These are phyloP conservation scores for Alitta virens DNA, from an alignment of 2,888 invertebrate species.

Conservation along the genomic window DNA sequence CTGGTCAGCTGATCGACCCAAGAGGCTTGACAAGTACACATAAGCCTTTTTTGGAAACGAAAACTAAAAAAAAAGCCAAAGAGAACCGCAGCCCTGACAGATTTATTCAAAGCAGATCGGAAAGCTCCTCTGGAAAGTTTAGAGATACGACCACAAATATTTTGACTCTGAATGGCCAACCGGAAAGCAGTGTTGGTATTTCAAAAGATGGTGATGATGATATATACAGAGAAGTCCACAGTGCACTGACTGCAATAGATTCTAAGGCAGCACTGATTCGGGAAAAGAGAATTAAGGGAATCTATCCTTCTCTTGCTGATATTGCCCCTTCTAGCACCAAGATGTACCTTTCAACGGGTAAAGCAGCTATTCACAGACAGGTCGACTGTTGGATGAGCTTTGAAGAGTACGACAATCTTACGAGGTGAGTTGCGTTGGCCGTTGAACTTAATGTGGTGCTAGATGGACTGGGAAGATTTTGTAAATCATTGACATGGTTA, in stretches of 20 bases:
- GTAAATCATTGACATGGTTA: too few species aligned
- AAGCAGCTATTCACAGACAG: conserved; percentile 40
- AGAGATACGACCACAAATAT: too few species aligned
- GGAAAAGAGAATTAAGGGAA: conserved; percentile 26
- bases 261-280: too few species aligned
- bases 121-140: conserved; percentile 1
- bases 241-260: conserved; percentile 5
- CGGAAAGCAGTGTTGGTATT: too few species aligned
- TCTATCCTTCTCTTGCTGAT: conserved; percentile 33
- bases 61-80: too few species aligned
- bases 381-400: conserved; percentile 54
- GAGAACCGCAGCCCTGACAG: background rate
- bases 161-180: too few species aligned
- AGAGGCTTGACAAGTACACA: too few species aligned
- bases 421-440: conserved; percentile 29
- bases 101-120: conserved; percentile 31
- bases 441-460: too few species aligned
- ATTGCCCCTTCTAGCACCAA: conserved; percentile 34
- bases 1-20: conserved; percentile 9
- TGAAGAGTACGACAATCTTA: conserved; percentile 50
- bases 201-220: conserved; percentile 32
- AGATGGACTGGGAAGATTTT: too few species aligned
- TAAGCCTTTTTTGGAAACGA: too few species aligned
- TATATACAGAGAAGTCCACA: conserved; percentile 39
- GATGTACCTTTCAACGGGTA: conserved; percentile 47